Percentiles rank a stretch among this genome's conserved stretches.
Evolutionary conservation across 2,888 invertebrate species (phyloP).

Genomic region (Ectemnius continuus): DNA sequence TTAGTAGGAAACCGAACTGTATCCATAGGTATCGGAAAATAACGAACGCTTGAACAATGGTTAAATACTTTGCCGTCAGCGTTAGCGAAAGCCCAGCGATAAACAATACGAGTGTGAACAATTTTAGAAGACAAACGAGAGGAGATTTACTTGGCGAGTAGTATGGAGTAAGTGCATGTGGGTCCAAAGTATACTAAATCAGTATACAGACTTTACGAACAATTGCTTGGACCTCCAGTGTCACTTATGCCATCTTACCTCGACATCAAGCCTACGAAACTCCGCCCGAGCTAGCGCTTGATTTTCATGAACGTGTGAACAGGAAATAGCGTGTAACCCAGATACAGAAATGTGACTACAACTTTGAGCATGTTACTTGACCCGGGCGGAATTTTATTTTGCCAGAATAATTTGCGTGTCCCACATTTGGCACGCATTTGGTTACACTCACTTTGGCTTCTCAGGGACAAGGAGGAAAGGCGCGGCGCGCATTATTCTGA

Average conservation of each 20-base stretch:
- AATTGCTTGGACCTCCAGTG: slow-evolving; percentile 20
- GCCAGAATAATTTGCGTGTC: slow-evolving; percentile 39
- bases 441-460: not conserved
- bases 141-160: slow-evolving; percentile 26
- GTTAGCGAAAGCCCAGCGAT: slow-evolving; percentile 63
- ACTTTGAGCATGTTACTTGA: slow-evolving; percentile 7
- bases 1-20: slow-evolving; percentile 24
- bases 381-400: slow-evolving; percentile 42
- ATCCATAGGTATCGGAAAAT: slow-evolving; percentile 32
- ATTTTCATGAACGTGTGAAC: not conserved
- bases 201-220: not conserved
- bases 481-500: slow-evolving; percentile 41
- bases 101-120: slow-evolving; percentile 51
- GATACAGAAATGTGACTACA: not conserved
- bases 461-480: not conserved
- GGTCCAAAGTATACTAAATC: slow-evolving; percentile 17
- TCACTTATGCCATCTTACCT: slow-evolving; percentile 62
- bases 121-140: slow-evolving; percentile 26
- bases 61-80: slow-evolving; percentile 44
- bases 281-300: slow-evolving; percentile 34
- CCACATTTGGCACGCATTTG: not conserved
- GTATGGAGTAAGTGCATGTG: slow-evolving; percentile 45
- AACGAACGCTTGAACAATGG: slow-evolving; percentile 38
- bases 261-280: slow-evolving; percentile 24
- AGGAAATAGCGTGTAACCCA: slow-evolving; percentile 9